Percentiles rank a stretch among this genome's conserved stretches.
phyloP scores from a whole-genome alignment of 2,797 vertebrate genomes.

The Scleropages formosus region DNA sequence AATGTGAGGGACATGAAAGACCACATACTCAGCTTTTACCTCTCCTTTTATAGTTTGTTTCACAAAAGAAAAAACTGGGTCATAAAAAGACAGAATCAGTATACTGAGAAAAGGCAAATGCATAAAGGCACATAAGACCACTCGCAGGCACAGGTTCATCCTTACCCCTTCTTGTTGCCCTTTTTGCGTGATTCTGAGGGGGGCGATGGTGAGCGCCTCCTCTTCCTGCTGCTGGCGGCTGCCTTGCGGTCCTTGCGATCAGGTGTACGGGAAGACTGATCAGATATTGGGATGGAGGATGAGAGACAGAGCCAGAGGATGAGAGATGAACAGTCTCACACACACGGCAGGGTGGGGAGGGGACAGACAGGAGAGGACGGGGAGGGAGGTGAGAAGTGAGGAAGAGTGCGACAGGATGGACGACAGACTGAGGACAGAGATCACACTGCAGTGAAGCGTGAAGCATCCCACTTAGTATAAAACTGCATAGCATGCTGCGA shows the following conservation, averaged over 20 bases:
- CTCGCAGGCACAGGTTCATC: neutral
- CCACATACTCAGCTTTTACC: too few species aligned
- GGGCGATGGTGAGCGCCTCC: slow-evolving; percentile 92
- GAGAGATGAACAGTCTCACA: slow-evolving; percentile 75
- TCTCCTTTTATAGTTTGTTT: too few species aligned
- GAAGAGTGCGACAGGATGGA: slow-evolving; percentile 65
- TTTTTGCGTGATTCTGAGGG: slow-evolving; percentile 90
- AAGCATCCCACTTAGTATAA: neutral
- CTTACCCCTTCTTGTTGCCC: slow-evolving; percentile 91
- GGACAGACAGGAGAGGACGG: slow-evolving; percentile 35
- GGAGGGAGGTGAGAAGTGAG: slow-evolving; percentile 51
- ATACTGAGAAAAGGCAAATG: too few species aligned
- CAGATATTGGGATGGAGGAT: slow-evolving; percentile 75
- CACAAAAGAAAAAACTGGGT: too few species aligned
- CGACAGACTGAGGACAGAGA: slow-evolving; percentile 43
- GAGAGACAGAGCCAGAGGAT: slow-evolving; percentile 76
- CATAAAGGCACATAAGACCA: neutral
- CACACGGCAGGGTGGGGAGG: slow-evolving; percentile 60
- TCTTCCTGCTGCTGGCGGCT: slow-evolving; percentile 82
- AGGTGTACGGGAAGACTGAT: slow-evolving; percentile 92
- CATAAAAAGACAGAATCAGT: too few species aligned
- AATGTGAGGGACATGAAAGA: too few species aligned
- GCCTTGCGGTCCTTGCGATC: slow-evolving; percentile 96
- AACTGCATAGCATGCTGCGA: slow-evolving; percentile 5
- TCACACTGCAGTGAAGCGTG: slow-evolving; percentile 19